Percentiles rank a stretch among this genome's conserved stretches.
Evolutionary conservation across 2,797 vertebrate species (phyloP).

Genomic region (Prionace glauca): DNA sequence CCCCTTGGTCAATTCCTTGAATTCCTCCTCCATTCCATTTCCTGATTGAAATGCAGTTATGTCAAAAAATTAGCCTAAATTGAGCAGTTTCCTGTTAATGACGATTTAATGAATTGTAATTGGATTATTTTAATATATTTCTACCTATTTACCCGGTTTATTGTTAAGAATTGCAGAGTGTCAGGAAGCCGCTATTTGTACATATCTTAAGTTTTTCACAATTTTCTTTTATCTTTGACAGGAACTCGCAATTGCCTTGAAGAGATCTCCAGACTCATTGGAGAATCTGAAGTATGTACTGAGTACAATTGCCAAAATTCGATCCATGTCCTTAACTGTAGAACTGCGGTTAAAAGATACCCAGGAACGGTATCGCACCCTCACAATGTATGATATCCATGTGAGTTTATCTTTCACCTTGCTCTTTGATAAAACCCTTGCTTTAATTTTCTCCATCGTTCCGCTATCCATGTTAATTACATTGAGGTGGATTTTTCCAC

Average conservation of each 20-base stretch:
- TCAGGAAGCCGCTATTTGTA: background rate
- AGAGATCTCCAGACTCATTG: conserved; percentile 63
- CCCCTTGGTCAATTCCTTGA: too few species aligned
- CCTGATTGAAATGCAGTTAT: too few species aligned
- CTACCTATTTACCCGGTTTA: background rate
- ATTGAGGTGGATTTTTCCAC: too few species aligned
- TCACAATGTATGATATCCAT: conserved; percentile 68
- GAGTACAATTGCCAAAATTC: conserved; percentile 71
- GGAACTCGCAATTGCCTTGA: conserved; percentile 62
- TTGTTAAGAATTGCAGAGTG: background rate
- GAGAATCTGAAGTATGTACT: conserved; percentile 80
- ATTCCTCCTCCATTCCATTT: too few species aligned
- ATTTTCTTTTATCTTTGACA: conserved; percentile 49
- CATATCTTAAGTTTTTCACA: background rate
- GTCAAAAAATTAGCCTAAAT: background rate
- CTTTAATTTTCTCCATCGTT: background rate
- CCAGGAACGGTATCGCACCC: conserved; percentile 79
- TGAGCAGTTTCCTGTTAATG: background rate
- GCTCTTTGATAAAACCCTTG: background rate
- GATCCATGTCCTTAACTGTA: conserved; percentile 67
- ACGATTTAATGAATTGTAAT: background rate
- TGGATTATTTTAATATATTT: background rate
- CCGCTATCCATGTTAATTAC: too few species aligned
- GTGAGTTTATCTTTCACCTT: conserved; percentile 54
- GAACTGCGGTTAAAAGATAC: conserved; percentile 73